These are phyloP conservation scores for Ellobium chinense DNA, from an alignment of 2,888 invertebrate genomes.

Conservation along the genomic window DNA sequence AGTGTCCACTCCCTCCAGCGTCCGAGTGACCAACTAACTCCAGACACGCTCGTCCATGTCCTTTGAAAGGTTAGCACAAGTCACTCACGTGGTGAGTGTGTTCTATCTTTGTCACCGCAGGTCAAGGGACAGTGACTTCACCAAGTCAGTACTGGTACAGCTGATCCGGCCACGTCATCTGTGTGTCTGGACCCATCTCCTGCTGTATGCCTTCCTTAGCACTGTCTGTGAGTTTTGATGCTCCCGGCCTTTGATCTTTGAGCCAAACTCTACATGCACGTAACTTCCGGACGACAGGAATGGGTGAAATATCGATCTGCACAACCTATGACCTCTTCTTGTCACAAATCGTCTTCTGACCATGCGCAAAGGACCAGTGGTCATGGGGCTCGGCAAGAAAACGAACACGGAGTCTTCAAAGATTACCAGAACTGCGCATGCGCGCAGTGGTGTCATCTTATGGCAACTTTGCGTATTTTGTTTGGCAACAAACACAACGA, in stretches of 20 bases:
- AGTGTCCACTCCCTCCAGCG: background rate
- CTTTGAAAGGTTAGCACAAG: background rate
- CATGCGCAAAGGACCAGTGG: background rate
- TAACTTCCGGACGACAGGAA: background rate
- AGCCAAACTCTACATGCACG: background rate
- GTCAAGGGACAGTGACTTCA: background rate
- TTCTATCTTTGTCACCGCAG: background rate
- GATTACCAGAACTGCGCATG: constrained; percentile 4
- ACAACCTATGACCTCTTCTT: background rate
- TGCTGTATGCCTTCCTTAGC: background rate
- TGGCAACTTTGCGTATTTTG: constrained; percentile 18
- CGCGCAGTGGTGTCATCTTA: background rate
- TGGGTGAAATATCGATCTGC: background rate
- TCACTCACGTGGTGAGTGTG: background rate
- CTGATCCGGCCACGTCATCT: background rate
- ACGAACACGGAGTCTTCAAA: background rate
- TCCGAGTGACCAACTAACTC: background rate
- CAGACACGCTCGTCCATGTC: background rate
- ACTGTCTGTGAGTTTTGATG: background rate
- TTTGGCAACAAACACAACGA: constrained; percentile 13
- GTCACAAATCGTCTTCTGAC: background rate
- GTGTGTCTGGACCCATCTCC: background rate
- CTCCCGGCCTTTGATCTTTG: background rate
- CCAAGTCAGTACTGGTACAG: too few relatives aligned
- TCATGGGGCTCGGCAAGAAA: background rate